A percentile compares a stretch with the other conserved stretches of the same genome.
Evolutionary conservation across 2,888 invertebrate species (phyloP).

Genomic region (Phragmatobia fuliginosa): DNA sequence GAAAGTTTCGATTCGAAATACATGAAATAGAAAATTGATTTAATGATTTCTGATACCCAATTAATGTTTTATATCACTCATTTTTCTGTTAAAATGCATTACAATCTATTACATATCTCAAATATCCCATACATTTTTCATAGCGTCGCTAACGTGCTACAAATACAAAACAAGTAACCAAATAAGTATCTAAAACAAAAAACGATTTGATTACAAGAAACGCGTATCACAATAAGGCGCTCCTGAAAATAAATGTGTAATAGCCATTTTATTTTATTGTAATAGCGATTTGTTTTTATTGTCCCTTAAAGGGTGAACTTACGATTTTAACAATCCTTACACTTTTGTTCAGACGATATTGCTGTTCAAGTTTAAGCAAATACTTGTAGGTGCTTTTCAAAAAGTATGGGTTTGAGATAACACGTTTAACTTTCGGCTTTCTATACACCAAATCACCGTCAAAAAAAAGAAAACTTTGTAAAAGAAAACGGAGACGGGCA

Average conservation of each 20-base stretch:
- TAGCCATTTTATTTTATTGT: conserved; percentile 8
- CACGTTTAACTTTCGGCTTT: neutral
- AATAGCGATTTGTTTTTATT: conserved; percentile 13
- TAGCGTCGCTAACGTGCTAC: no score
- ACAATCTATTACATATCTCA: no score
- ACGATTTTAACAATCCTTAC: conserved; percentile 6
- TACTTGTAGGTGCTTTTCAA: neutral
- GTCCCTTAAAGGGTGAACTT: conserved; percentile 13
- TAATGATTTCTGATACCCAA: no score
- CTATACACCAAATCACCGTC: no score
- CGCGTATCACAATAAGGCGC: conserved; percentile 7
- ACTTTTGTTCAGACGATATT: neutral
- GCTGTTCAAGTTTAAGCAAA: conserved; percentile 1
- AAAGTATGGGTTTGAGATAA: neutral
- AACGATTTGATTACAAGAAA: neutral
- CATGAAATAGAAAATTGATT: no score
- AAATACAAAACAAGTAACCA: neutral
- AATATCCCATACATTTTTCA: no score
- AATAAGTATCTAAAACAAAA: neutral
- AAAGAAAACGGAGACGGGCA: no score
- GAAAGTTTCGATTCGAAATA: no score
- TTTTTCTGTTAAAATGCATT: no score
- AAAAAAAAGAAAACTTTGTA: no score
- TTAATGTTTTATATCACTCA: no score
- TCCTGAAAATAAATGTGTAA: conserved; percentile 3